Conservation (phyloP, 2,888 invertebrate species). For the Pyralis farinalis region DNA sequence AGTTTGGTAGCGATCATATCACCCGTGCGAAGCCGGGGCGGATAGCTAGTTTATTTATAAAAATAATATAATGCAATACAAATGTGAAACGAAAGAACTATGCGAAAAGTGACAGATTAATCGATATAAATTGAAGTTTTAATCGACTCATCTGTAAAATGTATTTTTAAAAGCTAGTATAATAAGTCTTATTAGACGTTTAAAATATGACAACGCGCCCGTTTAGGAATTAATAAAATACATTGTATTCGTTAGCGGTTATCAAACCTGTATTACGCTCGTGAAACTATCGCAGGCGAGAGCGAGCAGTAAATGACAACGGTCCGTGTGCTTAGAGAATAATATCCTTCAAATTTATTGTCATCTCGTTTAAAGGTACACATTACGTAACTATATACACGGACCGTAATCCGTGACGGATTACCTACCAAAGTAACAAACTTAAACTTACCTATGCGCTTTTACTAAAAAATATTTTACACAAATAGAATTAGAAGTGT, state of each 20-base stretch:
- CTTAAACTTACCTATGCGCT: background rate
- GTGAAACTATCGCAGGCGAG: constrained; percentile 4
- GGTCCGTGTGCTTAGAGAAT: constrained; percentile 7
- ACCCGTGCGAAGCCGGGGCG: too few species aligned
- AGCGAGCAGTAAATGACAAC: constrained; percentile 9
- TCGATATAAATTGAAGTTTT: too few species aligned
- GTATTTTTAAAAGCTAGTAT: too few species aligned
- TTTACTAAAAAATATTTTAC: background rate
- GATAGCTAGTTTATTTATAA: too few species aligned
- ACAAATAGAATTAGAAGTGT: constrained; percentile 23
- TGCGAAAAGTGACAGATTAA: too few species aligned
- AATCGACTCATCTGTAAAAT: too few species aligned
- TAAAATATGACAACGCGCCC: background rate
- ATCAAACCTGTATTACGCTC: constrained; percentile 1
- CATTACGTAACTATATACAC: constrained; percentile 6
- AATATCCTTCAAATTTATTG: constrained; percentile 6
- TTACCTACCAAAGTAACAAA: background rate
- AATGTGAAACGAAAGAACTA: too few species aligned
- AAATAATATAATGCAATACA: too few species aligned
- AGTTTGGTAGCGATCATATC: too few species aligned
- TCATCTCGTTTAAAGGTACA: constrained; percentile 2
- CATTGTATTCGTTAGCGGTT: constrained; percentile 1
- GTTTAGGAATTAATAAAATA: constrained; percentile 3
- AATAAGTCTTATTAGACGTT: too few species aligned
- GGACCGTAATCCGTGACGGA: constrained; percentile 6